Evolutionary conservation across 2,797 vertebrate species (phyloP).

Genomic region (Cynopterus sphinx): DNA sequence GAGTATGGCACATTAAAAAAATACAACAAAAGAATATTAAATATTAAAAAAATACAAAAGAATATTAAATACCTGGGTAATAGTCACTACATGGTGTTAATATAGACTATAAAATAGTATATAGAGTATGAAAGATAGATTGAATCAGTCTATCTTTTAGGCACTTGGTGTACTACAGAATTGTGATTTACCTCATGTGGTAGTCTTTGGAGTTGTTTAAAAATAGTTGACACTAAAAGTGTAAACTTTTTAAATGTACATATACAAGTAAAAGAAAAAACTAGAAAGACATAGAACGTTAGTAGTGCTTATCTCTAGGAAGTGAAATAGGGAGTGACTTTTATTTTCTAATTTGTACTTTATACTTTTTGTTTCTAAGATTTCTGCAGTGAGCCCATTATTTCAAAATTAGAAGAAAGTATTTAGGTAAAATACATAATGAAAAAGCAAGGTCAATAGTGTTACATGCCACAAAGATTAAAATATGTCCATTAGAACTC

Average conservation of each 20-base stretch:
- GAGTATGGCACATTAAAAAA: neutral
- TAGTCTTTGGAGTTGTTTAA: constrained; percentile 45
- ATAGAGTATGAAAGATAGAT: neutral
- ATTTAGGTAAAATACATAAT: neutral
- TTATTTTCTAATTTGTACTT: constrained; percentile 19
- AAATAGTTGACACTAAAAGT: constrained; percentile 39
- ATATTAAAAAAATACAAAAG: constrained; percentile 17
- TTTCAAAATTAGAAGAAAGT: constrained; percentile 43
- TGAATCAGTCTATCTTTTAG: neutral
- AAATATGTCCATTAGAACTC: neutral
- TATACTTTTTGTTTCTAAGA: neutral
- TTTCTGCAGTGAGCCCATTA: neutral
- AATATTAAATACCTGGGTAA: neutral
- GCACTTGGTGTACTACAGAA: neutral
- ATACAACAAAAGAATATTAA: neutral
- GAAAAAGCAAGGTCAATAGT: neutral
- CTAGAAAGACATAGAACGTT: neutral
- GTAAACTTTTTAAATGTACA: neutral
- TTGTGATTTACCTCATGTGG: neutral
- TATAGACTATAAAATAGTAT: neutral
- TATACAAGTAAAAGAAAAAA: neutral
- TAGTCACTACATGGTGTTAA: neutral
- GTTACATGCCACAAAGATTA: neutral
- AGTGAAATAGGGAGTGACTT: neutral
- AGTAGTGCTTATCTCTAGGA: neutral